phyloP scores from a whole-genome alignment of 2,797 vertebrate genomes.

The Microctenopoma lineatum region DNA sequence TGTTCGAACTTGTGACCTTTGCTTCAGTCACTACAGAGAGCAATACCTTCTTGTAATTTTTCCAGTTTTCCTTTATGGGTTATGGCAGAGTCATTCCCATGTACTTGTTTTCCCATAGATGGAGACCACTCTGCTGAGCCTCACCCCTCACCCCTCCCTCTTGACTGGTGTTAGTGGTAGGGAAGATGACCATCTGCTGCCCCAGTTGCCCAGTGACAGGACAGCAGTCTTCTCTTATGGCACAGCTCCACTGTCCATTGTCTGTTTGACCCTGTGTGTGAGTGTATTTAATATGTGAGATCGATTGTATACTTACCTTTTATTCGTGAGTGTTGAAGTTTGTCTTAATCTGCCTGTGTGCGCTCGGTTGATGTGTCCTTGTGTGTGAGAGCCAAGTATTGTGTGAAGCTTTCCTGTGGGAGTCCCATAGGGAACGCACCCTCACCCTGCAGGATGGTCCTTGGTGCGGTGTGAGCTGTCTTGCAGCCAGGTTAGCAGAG shows the following conservation, averaged over 20 bases:
- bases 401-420: constrained; percentile 81
- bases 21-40: constrained; percentile 30
- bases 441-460: constrained; percentile 52
- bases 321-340: constrained; percentile 43
- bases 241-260: constrained; percentile 80
- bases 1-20: constrained; percentile 37
- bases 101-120: constrained; percentile 52
- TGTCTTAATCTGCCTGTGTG: constrained; percentile 47
- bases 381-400: constrained; percentile 75
- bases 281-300: constrained; percentile 32
- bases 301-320: constrained; percentile 42
- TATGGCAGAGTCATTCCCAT: constrained; percentile 74
- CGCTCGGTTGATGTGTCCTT: constrained; percentile 21
- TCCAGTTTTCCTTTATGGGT: constrained; percentile 63
- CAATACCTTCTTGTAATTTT: constrained; percentile 29
- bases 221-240: constrained; percentile 80
- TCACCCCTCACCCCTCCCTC: constrained; percentile 19
- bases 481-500: constrained; percentile 50
- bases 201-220: constrained; percentile 83
- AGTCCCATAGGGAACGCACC: constrained; percentile 69
- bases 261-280: constrained; percentile 53
- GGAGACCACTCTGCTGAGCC: constrained; percentile 42
- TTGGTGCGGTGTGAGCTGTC: constrained; percentile 34
- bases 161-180: constrained; percentile 77
- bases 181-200: constrained; percentile 84